A percentile compares a stretch with the other conserved stretches of the same genome.
phyloP scores from a whole-genome alignment of 2,797 vertebrate genomes.

The Cossypha heuglini region DNA sequence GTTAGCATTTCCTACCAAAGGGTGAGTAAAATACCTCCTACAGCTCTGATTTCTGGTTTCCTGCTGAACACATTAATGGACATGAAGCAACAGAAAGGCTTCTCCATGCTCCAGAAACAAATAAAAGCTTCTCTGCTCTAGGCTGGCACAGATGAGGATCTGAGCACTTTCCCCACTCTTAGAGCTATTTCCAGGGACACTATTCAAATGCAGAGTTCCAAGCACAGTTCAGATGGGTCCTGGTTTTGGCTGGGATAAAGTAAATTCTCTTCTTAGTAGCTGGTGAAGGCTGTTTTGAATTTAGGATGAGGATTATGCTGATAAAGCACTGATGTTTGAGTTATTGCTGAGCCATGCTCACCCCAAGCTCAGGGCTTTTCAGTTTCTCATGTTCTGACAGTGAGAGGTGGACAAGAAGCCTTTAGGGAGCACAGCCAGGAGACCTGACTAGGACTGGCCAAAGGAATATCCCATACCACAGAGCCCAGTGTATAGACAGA shows the following conservation, averaged over 20 bases:
- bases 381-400: background rate
- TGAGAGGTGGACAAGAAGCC: background rate
- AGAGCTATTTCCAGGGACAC: background rate
- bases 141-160: background rate
- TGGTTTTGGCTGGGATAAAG: background rate
- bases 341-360: background rate
- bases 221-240: background rate
- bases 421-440: background rate
- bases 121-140: background rate
- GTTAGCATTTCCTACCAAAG: background rate
- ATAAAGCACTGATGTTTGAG: fast-evolving
- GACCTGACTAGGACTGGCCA: background rate
- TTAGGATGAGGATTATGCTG: background rate
- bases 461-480: background rate
- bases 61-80: background rate
- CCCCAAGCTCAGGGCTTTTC: background rate
- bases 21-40: background rate
- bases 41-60: background rate
- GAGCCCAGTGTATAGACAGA: background rate
- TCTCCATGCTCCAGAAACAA: background rate
- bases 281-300: background rate
- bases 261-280: background rate
- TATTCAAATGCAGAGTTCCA: background rate
- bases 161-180: background rate
- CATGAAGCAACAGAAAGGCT: background rate